Evolutionary conservation across 2,888 invertebrate species (phyloP).

Genomic region (Athalia rosae): DNA sequence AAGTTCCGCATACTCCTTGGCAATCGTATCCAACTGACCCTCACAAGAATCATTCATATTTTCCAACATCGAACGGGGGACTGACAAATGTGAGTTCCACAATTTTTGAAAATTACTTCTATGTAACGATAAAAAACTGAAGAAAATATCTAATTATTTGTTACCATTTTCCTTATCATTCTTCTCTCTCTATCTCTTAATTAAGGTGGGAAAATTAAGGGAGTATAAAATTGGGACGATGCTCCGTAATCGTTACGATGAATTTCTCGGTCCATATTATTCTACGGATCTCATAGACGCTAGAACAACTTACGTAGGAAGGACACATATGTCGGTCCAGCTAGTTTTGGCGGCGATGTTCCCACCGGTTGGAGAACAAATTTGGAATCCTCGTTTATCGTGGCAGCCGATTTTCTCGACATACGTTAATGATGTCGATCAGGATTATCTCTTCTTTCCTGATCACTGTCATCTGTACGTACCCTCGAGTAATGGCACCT

Average conservation of each 20-base stretch:
- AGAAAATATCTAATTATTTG: too few relatives aligned
- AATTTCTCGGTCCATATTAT: conserved; percentile 65
- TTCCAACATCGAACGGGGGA: conserved; percentile 76
- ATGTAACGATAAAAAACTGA: background rate
- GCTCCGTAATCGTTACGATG: conserved; percentile 64
- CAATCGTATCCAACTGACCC: conserved; percentile 76
- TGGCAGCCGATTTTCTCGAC: conserved; percentile 78
- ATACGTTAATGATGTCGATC: conserved; percentile 68
- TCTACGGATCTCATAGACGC: conserved; percentile 65
- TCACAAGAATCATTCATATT: conserved; percentile 71
- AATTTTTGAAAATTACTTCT: conserved; percentile 13
- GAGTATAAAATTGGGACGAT: conserved; percentile 68
- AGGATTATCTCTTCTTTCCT: conserved; percentile 68
- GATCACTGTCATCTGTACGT: conserved; percentile 64
- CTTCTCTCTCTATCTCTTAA: background rate
- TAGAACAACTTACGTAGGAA: conserved; percentile 74
- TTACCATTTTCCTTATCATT: too few relatives aligned
- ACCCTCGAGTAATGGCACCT: background rate
- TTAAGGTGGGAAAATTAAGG: conserved; percentile 65
- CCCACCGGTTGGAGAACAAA: conserved; percentile 70
- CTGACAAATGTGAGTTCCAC: conserved; percentile 74
- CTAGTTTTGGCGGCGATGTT: conserved; percentile 75
- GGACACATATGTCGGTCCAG: conserved; percentile 77
- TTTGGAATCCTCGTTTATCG: conserved; percentile 71
- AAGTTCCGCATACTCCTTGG: conserved; percentile 76